Base-by-base conservation (phyloP, 2,113 vertebrate genomes). In the Nannospalax galili region DNA sequence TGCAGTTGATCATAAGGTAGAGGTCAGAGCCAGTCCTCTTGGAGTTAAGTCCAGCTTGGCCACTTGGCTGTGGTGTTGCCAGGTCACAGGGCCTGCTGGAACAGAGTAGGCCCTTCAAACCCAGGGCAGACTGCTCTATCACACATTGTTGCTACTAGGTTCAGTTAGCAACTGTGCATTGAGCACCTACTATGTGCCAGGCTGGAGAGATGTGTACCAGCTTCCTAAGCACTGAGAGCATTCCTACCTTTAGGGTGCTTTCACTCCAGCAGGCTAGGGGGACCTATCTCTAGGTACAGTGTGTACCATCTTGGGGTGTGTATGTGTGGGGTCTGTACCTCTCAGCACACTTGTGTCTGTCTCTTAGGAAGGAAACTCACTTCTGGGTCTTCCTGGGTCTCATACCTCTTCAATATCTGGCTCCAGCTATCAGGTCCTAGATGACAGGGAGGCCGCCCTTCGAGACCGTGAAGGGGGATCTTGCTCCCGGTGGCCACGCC, bases 351-450 rank as follows among this genome's bases (percentile, higher is more conserved):
- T 22, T 2, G 1, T 73, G 48, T 82, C 60, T 58, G 19, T 74
- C 32, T 62, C 19, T 14, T 58, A 45, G 30, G 58, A 81, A 92
- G 79, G 60, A n/a, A 28, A 69, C 30, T 62, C 65, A 28, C 35
- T 79, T 92, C 5, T 73, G 48, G 32, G 56, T 70, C 19, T 88
- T 65, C 37, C 37, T 20, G 7, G 10, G 26, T 81, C 26, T 74
- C 14, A 0, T 56, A 62, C 64, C 84, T 87, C 9, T 32, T 78
- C n/a, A 42, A 24, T 72, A 96, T 91, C 91, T 81, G 74, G 87
- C 30, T 48, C 62, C 84, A 35, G 65, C 75, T 96, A 95, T 20
- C 37, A 79, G 58, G 64, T 88, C 93, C 84, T 91, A 11, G 94
- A 64, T 15, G 42, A 56, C n/a, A 94, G 65, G 40, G 82, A 95